Conservation (phyloP, 2,113 vertebrate species). For the Urocitellus parryii region DNA sequence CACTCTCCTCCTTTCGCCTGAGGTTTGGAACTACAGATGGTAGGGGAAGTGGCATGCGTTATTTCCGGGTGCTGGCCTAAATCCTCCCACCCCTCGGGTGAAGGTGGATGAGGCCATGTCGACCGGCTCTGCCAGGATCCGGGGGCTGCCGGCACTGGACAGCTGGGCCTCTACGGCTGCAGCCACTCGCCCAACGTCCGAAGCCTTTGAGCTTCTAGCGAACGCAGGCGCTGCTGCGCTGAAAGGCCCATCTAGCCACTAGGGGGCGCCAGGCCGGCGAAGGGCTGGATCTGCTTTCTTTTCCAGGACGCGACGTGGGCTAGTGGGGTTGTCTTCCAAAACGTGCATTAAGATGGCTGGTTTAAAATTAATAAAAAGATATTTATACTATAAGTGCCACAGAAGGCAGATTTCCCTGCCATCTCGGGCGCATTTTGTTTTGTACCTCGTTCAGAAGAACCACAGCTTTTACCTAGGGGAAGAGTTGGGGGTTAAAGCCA, state of each 20-base stretch:
- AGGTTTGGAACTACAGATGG: slow-evolving; percentile 19
- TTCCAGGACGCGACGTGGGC: not conserved
- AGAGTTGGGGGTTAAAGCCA: not conserved
- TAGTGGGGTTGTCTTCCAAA: not conserved
- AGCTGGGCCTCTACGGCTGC: not conserved
- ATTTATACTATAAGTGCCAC: not conserved
- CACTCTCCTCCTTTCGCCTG: not conserved
- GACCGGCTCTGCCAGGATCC: not conserved
- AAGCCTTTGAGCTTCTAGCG: not conserved
- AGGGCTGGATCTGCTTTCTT: not conserved
- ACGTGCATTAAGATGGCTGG: not conserved
- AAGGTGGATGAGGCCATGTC: not conserved
- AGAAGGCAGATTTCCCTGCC: not conserved
- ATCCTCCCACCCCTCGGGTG: not conserved
- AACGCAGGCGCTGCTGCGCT: not conserved
- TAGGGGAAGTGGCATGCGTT: slow-evolving; percentile 71
- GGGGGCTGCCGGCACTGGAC: not conserved
- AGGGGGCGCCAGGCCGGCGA: slow-evolving; percentile 81
- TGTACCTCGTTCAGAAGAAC: not conserved
- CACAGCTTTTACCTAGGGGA: not conserved
- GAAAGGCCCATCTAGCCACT: slow-evolving; percentile 17
- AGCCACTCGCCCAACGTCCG: not conserved
- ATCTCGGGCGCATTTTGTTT: not conserved
- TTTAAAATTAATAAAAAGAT: not conserved
- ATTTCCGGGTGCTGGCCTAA: slow-evolving; percentile 65